Base-by-base conservation (phyloP, 1,140 invertebrate species). In the Dolichoris vasculosae region DNA sequence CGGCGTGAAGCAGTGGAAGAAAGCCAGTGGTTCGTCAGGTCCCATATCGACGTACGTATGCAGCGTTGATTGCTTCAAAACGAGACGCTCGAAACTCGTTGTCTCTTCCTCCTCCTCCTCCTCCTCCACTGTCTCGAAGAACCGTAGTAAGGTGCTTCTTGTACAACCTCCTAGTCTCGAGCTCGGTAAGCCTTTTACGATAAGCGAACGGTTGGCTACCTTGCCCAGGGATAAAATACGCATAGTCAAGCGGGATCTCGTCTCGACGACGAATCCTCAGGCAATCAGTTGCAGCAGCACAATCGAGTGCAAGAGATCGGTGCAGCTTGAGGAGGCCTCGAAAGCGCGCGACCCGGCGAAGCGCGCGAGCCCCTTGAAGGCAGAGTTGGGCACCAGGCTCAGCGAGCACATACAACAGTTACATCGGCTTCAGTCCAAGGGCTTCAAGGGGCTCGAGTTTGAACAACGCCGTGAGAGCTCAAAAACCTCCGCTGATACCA, bases 31-130 rank as follows among this genome's bases (percentile, higher is more conserved):
- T 35, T 51, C 78, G 0, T 94, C 95, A 11, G 94, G 95, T 11
- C 93, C 95, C 73, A 89, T 94, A 83, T 95, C 96, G 94, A 95
- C 95, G 95, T 97, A 96, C 94, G 96, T 97, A 96, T 94, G 91
- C 87, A 91, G 89, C 89, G 79, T 92, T 85, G 88, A 91, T 83
- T 90, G 91, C 87, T 91, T 92, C 82, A 90, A 88, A 69, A 51
- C 82, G 86, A 79, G 55, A 43, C 59, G 71, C 32, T 46, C 67
- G 11, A 83, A 80, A 43, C 48, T 73, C 46, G 17, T 1, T 43
- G 43, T n/a, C 32, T 2, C 3, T 35, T 23, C 67, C 20, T 43
- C 69, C 2, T 4, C 75, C 2, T 32, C 59, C 30, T 38, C 32
- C 30, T 38, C 32, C 46, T 35, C 43, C n/a, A 26, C 71, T 13